A percentile compares a stretch with the other conserved stretches of the same genome.
These are phyloP conservation scores for Myiotriccus ornatus DNA, from an alignment of 2,797 vertebrate genomes.

Conservation along the genomic window DNA sequence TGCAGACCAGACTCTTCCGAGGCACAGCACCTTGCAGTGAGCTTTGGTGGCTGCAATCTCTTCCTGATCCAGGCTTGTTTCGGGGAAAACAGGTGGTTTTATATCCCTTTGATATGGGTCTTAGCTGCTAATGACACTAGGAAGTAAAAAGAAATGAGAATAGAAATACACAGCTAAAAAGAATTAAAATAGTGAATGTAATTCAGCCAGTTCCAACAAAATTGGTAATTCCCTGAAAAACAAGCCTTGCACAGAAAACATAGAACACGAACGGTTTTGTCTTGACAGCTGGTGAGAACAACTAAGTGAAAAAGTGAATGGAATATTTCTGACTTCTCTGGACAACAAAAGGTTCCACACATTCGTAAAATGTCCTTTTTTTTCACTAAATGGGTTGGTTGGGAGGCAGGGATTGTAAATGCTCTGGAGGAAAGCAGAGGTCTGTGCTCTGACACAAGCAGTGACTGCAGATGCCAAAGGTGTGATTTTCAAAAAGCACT, in stretches of 20 bases:
- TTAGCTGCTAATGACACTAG: not conserved
- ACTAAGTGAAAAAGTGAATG: not conserved
- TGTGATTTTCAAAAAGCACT: not conserved
- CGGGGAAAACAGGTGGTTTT: not conserved
- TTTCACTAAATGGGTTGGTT: not conserved
- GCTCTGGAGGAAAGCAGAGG: not conserved
- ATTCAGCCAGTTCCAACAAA: slow-evolving; percentile 4
- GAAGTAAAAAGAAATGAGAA: slow-evolving; percentile 13
- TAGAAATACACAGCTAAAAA: slow-evolving; percentile 15
- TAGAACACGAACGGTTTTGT: not conserved
- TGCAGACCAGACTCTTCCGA: not conserved
- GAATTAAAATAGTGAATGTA: slow-evolving; percentile 24
- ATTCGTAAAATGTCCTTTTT: not conserved
- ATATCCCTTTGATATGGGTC: not conserved
- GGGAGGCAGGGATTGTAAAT: not conserved
- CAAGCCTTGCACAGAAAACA: slow-evolving; percentile 9
- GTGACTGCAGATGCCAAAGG: not conserved
- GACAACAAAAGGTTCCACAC: not conserved
- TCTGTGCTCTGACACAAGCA: not conserved
- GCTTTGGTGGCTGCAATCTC: not conserved
- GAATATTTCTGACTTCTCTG: not conserved
- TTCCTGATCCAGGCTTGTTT: slow-evolving; percentile 2
- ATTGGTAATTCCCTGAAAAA: not conserved
- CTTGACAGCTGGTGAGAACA: not conserved
- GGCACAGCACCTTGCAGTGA: not conserved